Percentiles rank a stretch among this genome's conserved stretches.
Evolutionary conservation across 2,113 vertebrate species (phyloP).

Genomic region (Chamaetylas fuelleborni): DNA sequence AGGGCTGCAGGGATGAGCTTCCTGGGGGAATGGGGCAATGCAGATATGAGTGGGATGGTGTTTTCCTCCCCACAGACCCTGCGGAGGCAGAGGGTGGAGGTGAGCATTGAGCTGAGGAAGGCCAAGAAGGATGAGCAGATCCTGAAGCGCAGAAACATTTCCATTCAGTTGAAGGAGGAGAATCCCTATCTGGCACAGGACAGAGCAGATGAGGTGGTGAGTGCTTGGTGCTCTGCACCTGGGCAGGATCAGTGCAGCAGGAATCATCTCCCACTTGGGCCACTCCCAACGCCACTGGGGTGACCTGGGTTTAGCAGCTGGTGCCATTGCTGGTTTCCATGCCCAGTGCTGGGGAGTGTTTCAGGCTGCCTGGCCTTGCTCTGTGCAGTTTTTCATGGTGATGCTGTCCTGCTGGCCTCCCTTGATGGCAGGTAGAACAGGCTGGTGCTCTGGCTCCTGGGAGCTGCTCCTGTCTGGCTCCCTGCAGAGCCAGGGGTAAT

Average conservation of each 20-base stretch:
- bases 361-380: not conserved
- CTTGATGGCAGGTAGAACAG: slow-evolving; percentile 14
- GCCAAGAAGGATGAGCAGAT: slow-evolving; percentile 83
- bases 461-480: slow-evolving; percentile 18
- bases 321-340: rapidly evolving
- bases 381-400: not conserved
- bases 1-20: not conserved
- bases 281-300: not conserved
- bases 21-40: not conserved
- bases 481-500: not conserved
- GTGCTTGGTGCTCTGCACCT: not conserved
- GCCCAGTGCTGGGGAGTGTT: not conserved
- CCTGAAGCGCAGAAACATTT: slow-evolving; percentile 84
- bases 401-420: not conserved
- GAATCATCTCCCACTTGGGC: too few species aligned
- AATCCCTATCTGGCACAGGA: slow-evolving; percentile 27
- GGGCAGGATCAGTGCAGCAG: not conserved
- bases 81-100: slow-evolving; percentile 75
- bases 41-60: rapidly evolving
- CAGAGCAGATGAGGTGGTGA: not conserved
- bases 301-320: not conserved
- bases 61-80: slow-evolving; percentile 66
- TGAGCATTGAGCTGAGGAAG: slow-evolving; percentile 83
- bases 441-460: not conserved
- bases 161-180: not conserved